Percentiles rank a stretch among this genome's conserved stretches.
phyloP scores from a whole-genome alignment of 2,797 vertebrate genomes.

The Sebastes oblongus region DNA sequence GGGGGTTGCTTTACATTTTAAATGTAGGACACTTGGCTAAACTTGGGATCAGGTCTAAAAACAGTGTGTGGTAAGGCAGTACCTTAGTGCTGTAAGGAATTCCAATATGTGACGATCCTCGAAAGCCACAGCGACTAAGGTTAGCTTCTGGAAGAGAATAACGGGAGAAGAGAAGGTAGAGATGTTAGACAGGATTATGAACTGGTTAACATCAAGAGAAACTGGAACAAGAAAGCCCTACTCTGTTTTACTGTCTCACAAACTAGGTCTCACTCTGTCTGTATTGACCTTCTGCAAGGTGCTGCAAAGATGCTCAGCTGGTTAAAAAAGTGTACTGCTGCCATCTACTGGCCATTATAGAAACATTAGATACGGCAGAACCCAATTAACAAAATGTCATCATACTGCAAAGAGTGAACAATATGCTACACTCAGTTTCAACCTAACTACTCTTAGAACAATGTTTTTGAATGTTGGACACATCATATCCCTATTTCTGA shows the following conservation, averaged over 20 bases:
- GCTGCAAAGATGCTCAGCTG: neutral
- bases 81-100: conserved; percentile 96
- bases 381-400: neutral
- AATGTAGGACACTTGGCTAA: neutral
- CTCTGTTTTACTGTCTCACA: neutral
- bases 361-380: neutral
- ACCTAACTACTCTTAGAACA: neutral
- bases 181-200: neutral
- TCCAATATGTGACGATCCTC: conserved; percentile 96
- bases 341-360: conserved; percentile 57
- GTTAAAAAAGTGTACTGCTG: conserved; percentile 43
- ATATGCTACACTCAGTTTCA: neutral
- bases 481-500: neutral
- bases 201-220: neutral
- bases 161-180: neutral
- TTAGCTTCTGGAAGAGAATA: conserved; percentile 87
- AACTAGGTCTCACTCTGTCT: neutral
- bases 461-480: neutral
- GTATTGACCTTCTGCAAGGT: conserved; percentile 26
- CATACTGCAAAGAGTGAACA: neutral
- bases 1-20: neutral
- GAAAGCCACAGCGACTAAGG: conserved; percentile 92
- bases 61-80: conserved; percentile 7
- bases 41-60: neutral
- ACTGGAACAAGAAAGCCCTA: neutral